Percentiles rank a stretch among this genome's conserved stretches.
phyloP scores from a whole-genome alignment of 2,797 vertebrate species.

The Platyrinchus mystaceus region DNA sequence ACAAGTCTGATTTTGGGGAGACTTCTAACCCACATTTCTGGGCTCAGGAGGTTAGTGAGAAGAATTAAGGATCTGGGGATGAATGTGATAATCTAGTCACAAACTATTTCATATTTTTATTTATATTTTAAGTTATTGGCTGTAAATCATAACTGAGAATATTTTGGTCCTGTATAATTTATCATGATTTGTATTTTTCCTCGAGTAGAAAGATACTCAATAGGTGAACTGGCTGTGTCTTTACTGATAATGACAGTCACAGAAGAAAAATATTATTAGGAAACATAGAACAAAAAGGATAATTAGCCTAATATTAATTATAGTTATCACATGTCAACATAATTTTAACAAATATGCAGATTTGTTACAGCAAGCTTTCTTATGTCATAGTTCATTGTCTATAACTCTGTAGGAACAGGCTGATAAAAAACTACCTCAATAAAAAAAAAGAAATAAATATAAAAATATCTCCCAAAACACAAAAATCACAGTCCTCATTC shows the following conservation, averaged over 20 bases:
- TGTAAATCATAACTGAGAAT: background rate
- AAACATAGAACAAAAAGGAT: background rate
- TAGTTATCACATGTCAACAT: background rate
- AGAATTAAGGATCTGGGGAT: background rate
- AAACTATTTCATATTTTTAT: background rate
- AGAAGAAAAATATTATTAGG: background rate
- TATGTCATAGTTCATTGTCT: background rate
- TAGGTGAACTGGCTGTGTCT: background rate
- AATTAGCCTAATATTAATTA: background rate
- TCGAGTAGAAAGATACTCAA: background rate
- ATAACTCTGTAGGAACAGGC: background rate
- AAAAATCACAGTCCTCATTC: background rate
- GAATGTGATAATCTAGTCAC: background rate
- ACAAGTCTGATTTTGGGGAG: background rate
- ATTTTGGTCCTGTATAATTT: background rate
- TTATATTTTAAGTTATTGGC: background rate
- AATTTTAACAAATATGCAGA: background rate
- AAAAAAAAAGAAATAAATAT: background rate
- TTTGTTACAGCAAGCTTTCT: background rate
- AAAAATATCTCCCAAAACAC: background rate
- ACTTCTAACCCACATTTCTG: background rate
- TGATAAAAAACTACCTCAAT: background rate
- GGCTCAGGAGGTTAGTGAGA: background rate
- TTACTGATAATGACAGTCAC: background rate
- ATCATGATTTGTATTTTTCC: background rate